phyloP scores from a whole-genome alignment of 2,797 vertebrate species.

The Enoplosus armatus region DNA sequence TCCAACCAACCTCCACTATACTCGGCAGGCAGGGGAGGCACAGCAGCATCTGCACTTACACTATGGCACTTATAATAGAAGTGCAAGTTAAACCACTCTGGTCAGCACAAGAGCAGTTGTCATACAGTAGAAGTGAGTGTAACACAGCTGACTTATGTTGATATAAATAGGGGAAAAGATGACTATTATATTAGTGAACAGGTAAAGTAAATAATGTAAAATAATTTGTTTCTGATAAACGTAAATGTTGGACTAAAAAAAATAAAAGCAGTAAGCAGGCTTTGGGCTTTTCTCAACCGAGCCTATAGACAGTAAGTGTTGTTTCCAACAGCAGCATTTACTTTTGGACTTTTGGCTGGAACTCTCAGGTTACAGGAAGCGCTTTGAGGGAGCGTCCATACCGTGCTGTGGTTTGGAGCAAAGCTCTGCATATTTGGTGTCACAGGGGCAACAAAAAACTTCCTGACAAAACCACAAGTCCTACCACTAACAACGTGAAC shows the following conservation, averaged over 20 bases:
- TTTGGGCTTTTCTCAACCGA: constrained; percentile 7
- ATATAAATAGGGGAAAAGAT: not conserved
- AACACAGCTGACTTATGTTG: not conserved
- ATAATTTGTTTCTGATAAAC: not conserved
- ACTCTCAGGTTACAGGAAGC: constrained; percentile 77
- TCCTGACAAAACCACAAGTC: constrained; percentile 69
- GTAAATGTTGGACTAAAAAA: constrained; percentile 1
- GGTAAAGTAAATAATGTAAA: not conserved
- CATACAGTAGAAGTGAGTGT: not conserved
- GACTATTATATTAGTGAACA: not conserved
- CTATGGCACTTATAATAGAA: constrained; percentile 30
- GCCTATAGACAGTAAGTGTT: constrained; percentile 28
- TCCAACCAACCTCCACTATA: constrained; percentile 72
- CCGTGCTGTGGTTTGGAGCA: constrained; percentile 64
- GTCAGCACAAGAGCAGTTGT: constrained; percentile 9
- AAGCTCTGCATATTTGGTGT: constrained; percentile 70
- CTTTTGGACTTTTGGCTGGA: constrained; percentile 52
- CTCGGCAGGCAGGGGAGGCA: constrained; percentile 41
- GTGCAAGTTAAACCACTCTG: constrained; percentile 23
- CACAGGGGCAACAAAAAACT: constrained; percentile 65
- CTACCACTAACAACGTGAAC: constrained; percentile 54
- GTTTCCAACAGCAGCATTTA: constrained; percentile 60
- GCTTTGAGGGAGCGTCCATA: constrained; percentile 59
- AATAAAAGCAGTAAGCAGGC: not conserved
- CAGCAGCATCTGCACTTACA: constrained; percentile 56